phyloP scores from a whole-genome alignment of 2,888 invertebrate genomes.

The Nycteola revayana region DNA sequence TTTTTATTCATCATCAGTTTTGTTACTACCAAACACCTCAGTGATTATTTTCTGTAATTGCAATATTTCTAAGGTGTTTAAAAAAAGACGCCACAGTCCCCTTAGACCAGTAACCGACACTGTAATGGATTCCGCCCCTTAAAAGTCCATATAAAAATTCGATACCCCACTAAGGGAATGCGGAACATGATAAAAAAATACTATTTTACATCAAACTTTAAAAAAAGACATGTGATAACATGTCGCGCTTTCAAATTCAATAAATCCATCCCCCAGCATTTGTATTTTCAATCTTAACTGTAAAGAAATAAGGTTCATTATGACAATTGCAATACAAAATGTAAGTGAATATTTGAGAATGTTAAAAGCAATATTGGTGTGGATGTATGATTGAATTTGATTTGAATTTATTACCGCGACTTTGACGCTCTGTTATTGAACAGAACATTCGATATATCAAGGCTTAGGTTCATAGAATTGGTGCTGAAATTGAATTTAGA shows the following conservation, averaged over 20 bases:
- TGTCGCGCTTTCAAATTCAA: constrained; percentile 8
- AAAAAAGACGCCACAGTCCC: constrained; percentile 15
- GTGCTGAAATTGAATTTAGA: background rate
- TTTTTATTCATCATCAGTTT: too few relatives aligned
- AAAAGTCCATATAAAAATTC: constrained; percentile 28
- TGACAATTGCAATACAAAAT: background rate
- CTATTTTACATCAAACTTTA: constrained; percentile 33
- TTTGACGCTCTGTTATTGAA: constrained; percentile 27
- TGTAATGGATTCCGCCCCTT: constrained; percentile 32
- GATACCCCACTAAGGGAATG: constrained; percentile 37
- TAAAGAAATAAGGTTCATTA: background rate
- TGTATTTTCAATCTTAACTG: background rate
- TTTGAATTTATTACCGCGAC: constrained; percentile 34
- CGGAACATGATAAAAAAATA: constrained; percentile 21
- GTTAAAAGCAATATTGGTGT: constrained; percentile 31
- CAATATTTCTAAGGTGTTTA: too few relatives aligned
- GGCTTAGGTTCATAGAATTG: constrained; percentile 8
- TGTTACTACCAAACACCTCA: too few relatives aligned
- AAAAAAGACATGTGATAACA: constrained; percentile 26
- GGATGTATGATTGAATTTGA: constrained; percentile 35
- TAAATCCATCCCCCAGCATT: background rate
- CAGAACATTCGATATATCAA: constrained; percentile 17
- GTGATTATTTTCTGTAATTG: too few relatives aligned
- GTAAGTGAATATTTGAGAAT: constrained; percentile 16
- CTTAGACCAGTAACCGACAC: constrained; percentile 29